A percentile compares a stretch with the other conserved stretches of the same genome.
phyloP scores from a whole-genome alignment of 2,888 invertebrate genomes.

The Caenorhabditis sinica region DNA sequence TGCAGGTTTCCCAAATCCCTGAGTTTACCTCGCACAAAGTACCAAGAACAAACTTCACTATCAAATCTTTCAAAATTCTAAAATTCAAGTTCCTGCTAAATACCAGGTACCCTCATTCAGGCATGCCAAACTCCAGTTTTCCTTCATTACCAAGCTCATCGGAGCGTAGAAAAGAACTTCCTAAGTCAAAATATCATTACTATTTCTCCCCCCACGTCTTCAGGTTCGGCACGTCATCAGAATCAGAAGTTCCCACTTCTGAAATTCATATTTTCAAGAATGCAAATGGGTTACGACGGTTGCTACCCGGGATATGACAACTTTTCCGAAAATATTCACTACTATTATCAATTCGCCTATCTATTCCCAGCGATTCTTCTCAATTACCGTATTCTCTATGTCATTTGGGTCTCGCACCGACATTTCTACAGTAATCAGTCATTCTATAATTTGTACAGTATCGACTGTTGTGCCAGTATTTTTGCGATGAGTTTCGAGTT shows the following conservation, averaged over 20 bases:
- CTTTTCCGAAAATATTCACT: conserved; percentile 50
- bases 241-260: neutral
- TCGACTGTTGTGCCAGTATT: conserved; percentile 32
- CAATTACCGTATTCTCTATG: conserved; percentile 59
- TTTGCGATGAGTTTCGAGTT: conserved; percentile 46
- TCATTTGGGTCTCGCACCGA: conserved; percentile 55
- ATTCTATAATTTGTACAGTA: conserved; percentile 52
- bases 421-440: conserved; percentile 50
- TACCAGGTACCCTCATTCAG: neutral
- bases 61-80: no score
- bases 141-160: neutral
- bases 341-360: conserved; percentile 43
- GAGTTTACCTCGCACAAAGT: no score
- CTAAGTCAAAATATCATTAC: no score
- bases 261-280: neutral
- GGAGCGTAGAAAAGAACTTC: no score
- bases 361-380: conserved; percentile 32
- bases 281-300: conserved; percentile 36
- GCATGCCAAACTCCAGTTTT: neutral
- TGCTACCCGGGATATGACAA: conserved; percentile 11
- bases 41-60: no score
- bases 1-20: no score
- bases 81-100: no score
- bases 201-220: neutral
- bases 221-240: neutral